Evolutionary conservation across 2,888 invertebrate genomes (phyloP).

Genomic region (Zygaena filipendulae): DNA sequence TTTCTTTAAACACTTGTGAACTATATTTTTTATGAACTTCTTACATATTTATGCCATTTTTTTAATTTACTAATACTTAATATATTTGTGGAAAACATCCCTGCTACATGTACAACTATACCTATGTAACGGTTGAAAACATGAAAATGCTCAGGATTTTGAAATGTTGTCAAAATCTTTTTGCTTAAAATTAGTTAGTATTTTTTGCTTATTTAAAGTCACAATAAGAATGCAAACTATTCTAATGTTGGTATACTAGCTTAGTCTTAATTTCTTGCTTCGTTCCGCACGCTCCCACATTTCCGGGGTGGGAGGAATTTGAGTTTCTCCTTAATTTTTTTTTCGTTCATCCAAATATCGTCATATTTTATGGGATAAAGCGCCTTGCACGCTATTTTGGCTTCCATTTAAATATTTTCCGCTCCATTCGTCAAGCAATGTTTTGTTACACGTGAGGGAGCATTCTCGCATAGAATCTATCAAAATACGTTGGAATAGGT

Average conservation of each 20-base stretch:
- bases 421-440: constrained; percentile 59
- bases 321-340: constrained; percentile 37
- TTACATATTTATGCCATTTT: too few species aligned
- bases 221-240: too few species aligned
- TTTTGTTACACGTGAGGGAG: constrained; percentile 39
- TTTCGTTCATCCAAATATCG: constrained; percentile 35
- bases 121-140: too few species aligned
- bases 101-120: too few species aligned
- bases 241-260: too few species aligned
- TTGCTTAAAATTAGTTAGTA: too few species aligned
- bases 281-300: constrained; percentile 42
- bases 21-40: constrained; percentile 3
- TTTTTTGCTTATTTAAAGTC: too few species aligned
- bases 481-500: constrained; percentile 10
- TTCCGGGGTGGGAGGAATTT: constrained; percentile 50
- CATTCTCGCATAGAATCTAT: constrained; percentile 18
- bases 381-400: constrained; percentile 51
- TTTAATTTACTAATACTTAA: too few species aligned
- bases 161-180: too few species aligned
- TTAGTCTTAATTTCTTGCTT: constrained; percentile 36
- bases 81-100: too few species aligned
- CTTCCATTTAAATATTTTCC: constrained; percentile 66
- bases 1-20: constrained; percentile 5
- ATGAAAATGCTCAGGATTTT: too few species aligned
- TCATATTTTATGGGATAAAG: constrained; percentile 55